Conservation (phyloP, 2,888 invertebrate genomes). For the Eudemis profundana region DNA sequence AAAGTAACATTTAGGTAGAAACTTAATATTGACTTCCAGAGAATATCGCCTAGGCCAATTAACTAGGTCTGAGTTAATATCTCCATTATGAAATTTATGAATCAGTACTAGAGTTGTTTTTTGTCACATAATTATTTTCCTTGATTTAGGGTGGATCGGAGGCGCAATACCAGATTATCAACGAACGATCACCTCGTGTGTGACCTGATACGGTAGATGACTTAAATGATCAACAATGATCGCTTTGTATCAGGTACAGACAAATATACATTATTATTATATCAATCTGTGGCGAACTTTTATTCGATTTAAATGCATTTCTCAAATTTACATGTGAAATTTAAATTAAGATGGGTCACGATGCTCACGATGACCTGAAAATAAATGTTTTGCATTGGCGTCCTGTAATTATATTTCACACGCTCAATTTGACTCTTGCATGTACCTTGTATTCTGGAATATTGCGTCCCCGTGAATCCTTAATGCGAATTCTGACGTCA, state of each 20-base stretch:
- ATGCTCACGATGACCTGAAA: background rate
- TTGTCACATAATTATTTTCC: slow-evolving; percentile 51
- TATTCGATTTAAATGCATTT: slow-evolving; percentile 8
- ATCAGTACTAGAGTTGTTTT: too few relatives aligned
- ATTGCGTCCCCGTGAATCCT: slow-evolving; percentile 84
- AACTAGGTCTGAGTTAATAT: too few relatives aligned
- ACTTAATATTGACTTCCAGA: too few relatives aligned
- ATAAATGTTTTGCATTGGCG: background rate
- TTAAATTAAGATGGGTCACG: background rate
- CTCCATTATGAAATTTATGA: too few relatives aligned
- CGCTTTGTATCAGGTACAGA: slow-evolving; percentile 52
- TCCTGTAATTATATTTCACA: background rate
- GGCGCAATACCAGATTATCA: slow-evolving; percentile 77
- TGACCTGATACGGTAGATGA: slow-evolving; percentile 59
- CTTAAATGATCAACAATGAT: slow-evolving; percentile 45
- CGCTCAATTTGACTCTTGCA: slow-evolving; percentile 13
- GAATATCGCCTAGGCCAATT: too few relatives aligned
- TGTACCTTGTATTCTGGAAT: slow-evolving; percentile 47
- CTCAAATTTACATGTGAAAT: slow-evolving; percentile 21
- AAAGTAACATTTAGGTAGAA: too few relatives aligned
- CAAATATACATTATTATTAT: slow-evolving; percentile 39
- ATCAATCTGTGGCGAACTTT: slow-evolving; percentile 52
- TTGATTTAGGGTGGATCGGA: slow-evolving; percentile 78
- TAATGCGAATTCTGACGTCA: slow-evolving; percentile 62
- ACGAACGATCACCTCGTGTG: slow-evolving; percentile 62